Evolutionary conservation across 2,888 invertebrate genomes (phyloP), one percentile per base, ranked within the genome.

Genomic region (Panorpa germanica): DNA sequence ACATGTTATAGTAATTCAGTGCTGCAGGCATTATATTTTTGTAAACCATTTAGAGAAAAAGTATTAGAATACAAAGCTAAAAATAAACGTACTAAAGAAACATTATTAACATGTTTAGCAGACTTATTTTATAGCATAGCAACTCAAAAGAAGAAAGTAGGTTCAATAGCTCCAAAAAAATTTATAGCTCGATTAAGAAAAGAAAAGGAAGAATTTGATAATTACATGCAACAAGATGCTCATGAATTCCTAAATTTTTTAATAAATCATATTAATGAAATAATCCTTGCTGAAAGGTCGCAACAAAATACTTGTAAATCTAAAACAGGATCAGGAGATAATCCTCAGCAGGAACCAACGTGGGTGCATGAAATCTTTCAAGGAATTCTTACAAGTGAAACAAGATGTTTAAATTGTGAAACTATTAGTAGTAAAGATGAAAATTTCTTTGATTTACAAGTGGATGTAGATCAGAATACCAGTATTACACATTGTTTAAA

Each of bases 351-450:
- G 1, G 90, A 91, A 46, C 85, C 90, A 28, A 96, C 96, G 2
- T 99, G 98, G 98, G 95, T 98, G 35, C 96, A 96, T 52, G 98
- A 99, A 59, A 95, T 99, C 50, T 99, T 99, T 60, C 96, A 98
- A 61, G 98, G 98, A 39, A 96, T 96, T 31, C 66, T 99, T 38
- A 98, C 98, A 4, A 96, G 96, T 53, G 98, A 99, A 64, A 98
- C 98, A 3, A 65, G 93, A 44, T 99, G 98, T 62, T 71, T 99
- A 43, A 98, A 96, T 59, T 99, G 98, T 60, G 98, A 99, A 67
- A 95, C 95, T 40, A 91, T 96, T 47, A 93, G 95, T 61, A 91
- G 90, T 59, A 98, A 96, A 59, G 96, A 98, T 57, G 98, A 98
- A 55, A 91, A 98, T 53, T 99, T 98, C 57, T 82, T 98, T 48